These are phyloP conservation scores for Oreochromis aureus DNA, from an alignment of 2,113 vertebrate species.

Conservation along the genomic window DNA sequence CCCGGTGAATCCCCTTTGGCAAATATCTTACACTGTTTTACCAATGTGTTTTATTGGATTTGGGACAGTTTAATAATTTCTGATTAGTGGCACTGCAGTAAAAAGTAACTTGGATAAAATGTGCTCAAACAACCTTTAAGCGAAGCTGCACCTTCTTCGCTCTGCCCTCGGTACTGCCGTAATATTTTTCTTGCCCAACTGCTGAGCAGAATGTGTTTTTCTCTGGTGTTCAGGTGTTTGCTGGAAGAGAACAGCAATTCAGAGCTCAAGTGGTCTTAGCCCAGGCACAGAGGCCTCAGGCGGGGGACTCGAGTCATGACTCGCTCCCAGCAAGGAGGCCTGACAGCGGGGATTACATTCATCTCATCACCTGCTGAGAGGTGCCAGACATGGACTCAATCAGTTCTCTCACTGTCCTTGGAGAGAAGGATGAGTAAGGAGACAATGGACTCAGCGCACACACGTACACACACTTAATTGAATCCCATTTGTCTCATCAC, in stretches of 20 bases:
- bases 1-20: neutral
- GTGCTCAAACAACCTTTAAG: neutral
- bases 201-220: neutral
- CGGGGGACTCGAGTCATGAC: slow-evolving; percentile 1
- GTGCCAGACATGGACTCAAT: slow-evolving; percentile 28
- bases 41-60: neutral
- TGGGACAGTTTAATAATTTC: neutral
- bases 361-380: slow-evolving; percentile 38
- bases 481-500: slow-evolving; percentile 40
- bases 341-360: slow-evolving; percentile 42
- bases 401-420: slow-evolving; percentile 21
- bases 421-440: slow-evolving; percentile 30
- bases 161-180: neutral
- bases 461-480: slow-evolving; percentile 20
- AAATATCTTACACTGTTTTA: neutral
- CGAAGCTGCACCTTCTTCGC: neutral
- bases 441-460: slow-evolving; percentile 22
- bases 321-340: slow-evolving; percentile 30
- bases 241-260: neutral
- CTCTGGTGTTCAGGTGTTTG: slow-evolving; percentile 4
- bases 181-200: neutral
- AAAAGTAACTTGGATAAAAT: neutral
- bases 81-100: neutral
- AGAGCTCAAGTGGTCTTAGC: slow-evolving; percentile 21
- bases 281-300: slow-evolving; percentile 17